These are phyloP conservation scores for Drosophila sordidula DNA, from an alignment of 2,888 invertebrate genomes.

Conservation along the genomic window DNA sequence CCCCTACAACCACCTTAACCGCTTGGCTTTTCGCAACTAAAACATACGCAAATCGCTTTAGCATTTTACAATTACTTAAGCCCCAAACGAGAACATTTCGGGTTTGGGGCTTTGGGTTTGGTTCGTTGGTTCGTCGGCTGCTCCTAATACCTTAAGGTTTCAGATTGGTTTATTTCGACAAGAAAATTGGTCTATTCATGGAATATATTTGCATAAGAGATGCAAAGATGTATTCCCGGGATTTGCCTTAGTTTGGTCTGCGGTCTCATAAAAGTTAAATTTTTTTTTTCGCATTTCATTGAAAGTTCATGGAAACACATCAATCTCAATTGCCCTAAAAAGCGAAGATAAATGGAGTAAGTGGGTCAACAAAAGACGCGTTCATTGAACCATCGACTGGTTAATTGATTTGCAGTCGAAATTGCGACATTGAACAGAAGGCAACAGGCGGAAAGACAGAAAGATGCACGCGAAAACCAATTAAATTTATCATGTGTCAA, in stretches of 20 bases:
- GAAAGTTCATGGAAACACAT: conserved; percentile 53
- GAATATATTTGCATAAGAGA: conserved; percentile 58
- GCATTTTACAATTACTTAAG: conserved; percentile 74
- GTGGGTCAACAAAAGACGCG: conserved; percentile 52
- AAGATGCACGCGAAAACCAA: conserved; percentile 51
- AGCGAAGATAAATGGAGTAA: conserved; percentile 15
- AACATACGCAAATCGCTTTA: conserved; percentile 61
- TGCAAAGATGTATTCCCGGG: conserved; percentile 5
- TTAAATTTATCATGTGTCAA: conserved; percentile 67
- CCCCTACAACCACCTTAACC: conserved; percentile 3
- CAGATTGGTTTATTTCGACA: conserved; percentile 33
- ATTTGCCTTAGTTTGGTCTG: conserved; percentile 4
- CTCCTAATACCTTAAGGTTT: conserved; percentile 25
- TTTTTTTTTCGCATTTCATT: conserved; percentile 20
- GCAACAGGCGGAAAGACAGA: conserved; percentile 21
- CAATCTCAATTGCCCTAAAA: conserved; percentile 50
- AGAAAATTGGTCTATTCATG: conserved; percentile 42
- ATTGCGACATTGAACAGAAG: conserved; percentile 26
- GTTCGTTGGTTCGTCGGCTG: conserved; percentile 11
- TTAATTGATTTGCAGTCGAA: conserved; percentile 65
- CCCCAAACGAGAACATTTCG: conserved; percentile 31
- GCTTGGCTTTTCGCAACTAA: conserved; percentile 58
- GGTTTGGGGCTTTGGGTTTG: conserved; percentile 19
- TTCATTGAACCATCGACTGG: conserved; percentile 48
- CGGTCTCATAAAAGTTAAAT: conserved; percentile 26